Evolutionary conservation across 2,888 invertebrate genomes (phyloP).

Genomic region (Endomychus coccineus): DNA sequence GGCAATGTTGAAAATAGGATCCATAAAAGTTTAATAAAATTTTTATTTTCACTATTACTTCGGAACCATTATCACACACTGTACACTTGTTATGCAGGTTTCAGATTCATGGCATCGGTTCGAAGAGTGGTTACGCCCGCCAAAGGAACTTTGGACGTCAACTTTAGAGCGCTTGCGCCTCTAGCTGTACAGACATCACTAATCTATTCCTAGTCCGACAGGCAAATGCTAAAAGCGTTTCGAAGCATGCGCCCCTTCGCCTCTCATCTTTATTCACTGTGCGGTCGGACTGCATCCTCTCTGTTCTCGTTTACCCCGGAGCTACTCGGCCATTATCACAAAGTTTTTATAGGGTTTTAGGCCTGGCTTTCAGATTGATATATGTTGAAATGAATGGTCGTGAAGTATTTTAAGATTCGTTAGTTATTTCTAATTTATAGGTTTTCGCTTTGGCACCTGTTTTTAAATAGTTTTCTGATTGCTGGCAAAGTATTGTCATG

Average conservation of each 20-base stretch:
- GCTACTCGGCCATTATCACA: slow-evolving; percentile 28
- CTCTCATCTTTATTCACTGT: slow-evolving; percentile 12
- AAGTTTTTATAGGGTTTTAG: slow-evolving; percentile 31
- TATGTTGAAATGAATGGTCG: slow-evolving; percentile 29
- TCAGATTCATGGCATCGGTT: slow-evolving; percentile 36
- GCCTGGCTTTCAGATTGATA: slow-evolving; percentile 31
- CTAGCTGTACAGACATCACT: slow-evolving; percentile 24
- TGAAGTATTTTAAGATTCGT: slow-evolving; percentile 36
- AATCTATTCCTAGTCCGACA: slow-evolving; percentile 26
- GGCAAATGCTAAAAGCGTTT: slow-evolving; percentile 28
- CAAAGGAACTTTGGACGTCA: slow-evolving; percentile 33
- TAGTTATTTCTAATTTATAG: slow-evolving; percentile 38
- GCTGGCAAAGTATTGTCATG: slow-evolving; percentile 9
- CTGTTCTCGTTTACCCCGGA: slow-evolving; percentile 8
- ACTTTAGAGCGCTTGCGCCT: slow-evolving; percentile 37
- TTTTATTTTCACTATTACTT: slow-evolving; percentile 31
- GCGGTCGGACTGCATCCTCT: slow-evolving; percentile 14
- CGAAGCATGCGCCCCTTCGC: slow-evolving; percentile 31
- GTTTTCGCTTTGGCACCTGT: slow-evolving; percentile 37
- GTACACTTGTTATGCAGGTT: slow-evolving; percentile 30
- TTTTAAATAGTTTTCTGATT: slow-evolving; percentile 17
- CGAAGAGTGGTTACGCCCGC: slow-evolving; percentile 40
- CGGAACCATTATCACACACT: slow-evolving; percentile 33
- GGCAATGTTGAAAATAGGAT: slow-evolving; percentile 24
- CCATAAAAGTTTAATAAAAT: slow-evolving; percentile 30